Base-by-base conservation (phyloP, 2,113 vertebrate genomes). In the Microcebus lehilahytsara region DNA sequence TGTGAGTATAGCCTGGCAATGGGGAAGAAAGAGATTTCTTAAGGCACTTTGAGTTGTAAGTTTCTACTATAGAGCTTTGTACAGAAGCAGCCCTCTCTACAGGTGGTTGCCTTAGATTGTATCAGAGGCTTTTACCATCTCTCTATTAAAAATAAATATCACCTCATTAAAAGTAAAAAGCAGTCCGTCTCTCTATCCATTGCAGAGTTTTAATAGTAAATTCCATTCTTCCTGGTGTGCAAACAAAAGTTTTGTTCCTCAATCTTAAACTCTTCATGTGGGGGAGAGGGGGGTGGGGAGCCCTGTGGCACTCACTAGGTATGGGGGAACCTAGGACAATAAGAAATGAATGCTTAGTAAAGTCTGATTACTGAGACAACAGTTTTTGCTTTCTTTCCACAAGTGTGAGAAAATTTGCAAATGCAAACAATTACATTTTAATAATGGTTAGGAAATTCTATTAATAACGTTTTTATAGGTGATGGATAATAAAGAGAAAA, bases 401-500 rank as follows among this genome's bases (percentile, higher is more conserved):
- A 89, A 56, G 40, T 72, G 8, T 53, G 20, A 49, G 37, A 60
- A 34, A 90, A 60, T 66, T 40, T 53, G 20, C 17, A 58, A 85
- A 46, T 88, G 22, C 3, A 83, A 79, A 79, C 1, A 78, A 19
- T 62, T 94, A 84, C 58, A 79, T 85, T 56, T 62, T 83, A 94
- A 85, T 66, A 79, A 87, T 66, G 3, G 27, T 30, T 78, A 78
- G 30, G 51, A 58, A 93, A 93, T 64, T 42, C 56, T 91, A 71
- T 58, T 79, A 75, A 67, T 85, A 83, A 79, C 27, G 74, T 25
- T 71, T 75, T 75, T 74, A 60, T 89, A 85, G 40, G 34, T 60
- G 53, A 91, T 60, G 49, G 20, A 71, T 90, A 78, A 71, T 51
- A 75, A 96, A 83, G 5, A 78, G 40, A 58, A 85, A 64, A 75